Base-by-base conservation (phyloP, 1,140 invertebrate genomes). In the Lamellibrachia luymesi region DNA sequence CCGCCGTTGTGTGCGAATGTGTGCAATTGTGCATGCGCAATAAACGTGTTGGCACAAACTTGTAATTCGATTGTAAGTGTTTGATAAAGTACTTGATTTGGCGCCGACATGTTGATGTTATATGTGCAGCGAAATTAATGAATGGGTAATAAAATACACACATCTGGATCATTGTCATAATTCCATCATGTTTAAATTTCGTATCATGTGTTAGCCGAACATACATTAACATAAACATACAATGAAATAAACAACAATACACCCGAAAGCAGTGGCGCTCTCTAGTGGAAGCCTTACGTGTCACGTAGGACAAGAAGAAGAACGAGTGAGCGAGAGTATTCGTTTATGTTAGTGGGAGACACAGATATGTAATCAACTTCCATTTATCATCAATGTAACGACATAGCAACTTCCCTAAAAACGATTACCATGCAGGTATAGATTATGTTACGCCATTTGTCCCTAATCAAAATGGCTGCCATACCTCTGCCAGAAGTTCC, bases 401-500 rank as follows among this genome's bases (percentile, higher is more conserved):
- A 38, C 38, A 38, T 38, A 38, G 38, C 38, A 38, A 38, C 38
- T 38, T 38, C 38, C 1, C 38, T 38, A 38, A 38, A 38, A 38
- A 38, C 64, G 17, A 22, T 80, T 80, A 80, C 25, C 8, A 22
- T 80, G 25, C 64, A 80, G 25, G 13, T 80, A 56, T 0, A 6
- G 52, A 80, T 80, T 80, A 38, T 38, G 64, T 22, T 80, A 80
- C 13, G 64, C 0, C 13, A 22, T 17, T 22, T 17, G 13, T 80
- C 13, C 64, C 17, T 10, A 80, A 4, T 4, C 90, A 91, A 51
- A 13, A 91, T 91, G 38, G 90, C 25, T 5, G 92, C 27, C 51
- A 13, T 92, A 93, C 92, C 89, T 93, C 92, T 2, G 92, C 64
- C 56, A 93, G 56, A 89, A 93, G 64, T 50, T 89, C 92, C 27